Conservation (phyloP, 2,113 vertebrate genomes). For the Amia ocellicauda region DNA sequence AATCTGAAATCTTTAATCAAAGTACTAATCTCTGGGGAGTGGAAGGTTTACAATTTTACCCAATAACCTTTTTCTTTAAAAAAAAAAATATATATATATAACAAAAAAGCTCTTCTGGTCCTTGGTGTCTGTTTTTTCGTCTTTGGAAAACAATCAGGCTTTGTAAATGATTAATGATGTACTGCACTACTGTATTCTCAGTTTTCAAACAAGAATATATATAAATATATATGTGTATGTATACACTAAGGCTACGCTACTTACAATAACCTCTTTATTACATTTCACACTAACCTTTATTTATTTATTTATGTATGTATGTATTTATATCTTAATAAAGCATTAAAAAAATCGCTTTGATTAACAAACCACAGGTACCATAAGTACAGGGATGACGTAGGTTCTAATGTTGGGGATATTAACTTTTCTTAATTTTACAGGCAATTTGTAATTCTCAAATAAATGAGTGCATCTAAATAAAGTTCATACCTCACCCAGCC, state of each 20-base stretch:
- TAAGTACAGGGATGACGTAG: too few species aligned
- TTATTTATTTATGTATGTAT: constrained; percentile 35
- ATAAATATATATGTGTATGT: constrained; percentile 42
- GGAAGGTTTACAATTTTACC: constrained; percentile 56
- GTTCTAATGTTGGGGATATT: too few species aligned
- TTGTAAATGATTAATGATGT: constrained; percentile 66
- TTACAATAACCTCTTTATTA: constrained; percentile 68
- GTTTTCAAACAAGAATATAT: constrained; percentile 56
- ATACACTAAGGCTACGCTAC: constrained; percentile 63
- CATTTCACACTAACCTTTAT: constrained; percentile 68
- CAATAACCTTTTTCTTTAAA: constrained; percentile 60
- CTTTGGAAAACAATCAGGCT: constrained; percentile 73
- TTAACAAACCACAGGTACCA: too few species aligned
- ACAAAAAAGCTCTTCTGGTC: constrained; percentile 57
- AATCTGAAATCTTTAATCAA: constrained; percentile 53
- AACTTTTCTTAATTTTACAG: too few species aligned
- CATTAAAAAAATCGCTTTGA: too few species aligned
- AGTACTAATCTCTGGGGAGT: constrained; percentile 61
- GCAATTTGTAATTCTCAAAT: too few species aligned
- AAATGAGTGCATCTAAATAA: too few species aligned
- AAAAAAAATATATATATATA: constrained; percentile 66
- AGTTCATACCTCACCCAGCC: too few species aligned
- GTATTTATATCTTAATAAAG: too few species aligned
- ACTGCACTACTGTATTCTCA: constrained; percentile 58
- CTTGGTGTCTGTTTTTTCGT: constrained; percentile 59